Conservation (phyloP, 2,113 vertebrate species). For the Cebus imitator region DNA sequence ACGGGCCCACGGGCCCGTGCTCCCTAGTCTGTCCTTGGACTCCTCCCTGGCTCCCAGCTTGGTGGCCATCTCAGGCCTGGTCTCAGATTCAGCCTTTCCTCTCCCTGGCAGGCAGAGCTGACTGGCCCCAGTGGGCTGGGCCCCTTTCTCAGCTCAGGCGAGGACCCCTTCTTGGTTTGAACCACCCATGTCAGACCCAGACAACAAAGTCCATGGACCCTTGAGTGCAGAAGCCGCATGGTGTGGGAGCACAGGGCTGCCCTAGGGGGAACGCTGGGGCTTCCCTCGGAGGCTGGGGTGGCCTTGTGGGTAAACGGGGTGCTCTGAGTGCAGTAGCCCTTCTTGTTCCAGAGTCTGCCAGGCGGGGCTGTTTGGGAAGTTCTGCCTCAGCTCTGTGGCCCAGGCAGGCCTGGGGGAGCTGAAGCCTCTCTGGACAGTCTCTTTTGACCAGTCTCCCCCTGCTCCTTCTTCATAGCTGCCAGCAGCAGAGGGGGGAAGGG, state of each 20-base stretch:
- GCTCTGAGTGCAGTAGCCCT: background rate
- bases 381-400: background rate
- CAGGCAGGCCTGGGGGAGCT: background rate
- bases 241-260: background rate
- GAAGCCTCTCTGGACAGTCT: background rate
- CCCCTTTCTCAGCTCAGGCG: background rate
- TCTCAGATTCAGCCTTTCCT: background rate
- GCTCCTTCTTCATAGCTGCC: background rate
- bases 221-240: background rate
- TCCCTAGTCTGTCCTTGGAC: fast-evolving
- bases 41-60: background rate
- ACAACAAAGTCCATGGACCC: background rate
- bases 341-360: background rate
- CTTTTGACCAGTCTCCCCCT: background rate
- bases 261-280: background rate
- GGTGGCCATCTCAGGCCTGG: fast-evolving
- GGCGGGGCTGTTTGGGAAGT: background rate
- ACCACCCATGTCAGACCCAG: background rate
- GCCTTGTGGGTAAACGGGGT: background rate
- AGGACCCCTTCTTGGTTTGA: background rate
- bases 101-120: background rate
- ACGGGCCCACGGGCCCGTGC: too few relatives aligned
- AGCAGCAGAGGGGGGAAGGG: fast-evolving
- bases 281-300: background rate
- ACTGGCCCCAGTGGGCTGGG: background rate